These are phyloP conservation scores for Tortricodes alternella DNA, from an alignment of 2,888 invertebrate genomes.

Conservation along the genomic window DNA sequence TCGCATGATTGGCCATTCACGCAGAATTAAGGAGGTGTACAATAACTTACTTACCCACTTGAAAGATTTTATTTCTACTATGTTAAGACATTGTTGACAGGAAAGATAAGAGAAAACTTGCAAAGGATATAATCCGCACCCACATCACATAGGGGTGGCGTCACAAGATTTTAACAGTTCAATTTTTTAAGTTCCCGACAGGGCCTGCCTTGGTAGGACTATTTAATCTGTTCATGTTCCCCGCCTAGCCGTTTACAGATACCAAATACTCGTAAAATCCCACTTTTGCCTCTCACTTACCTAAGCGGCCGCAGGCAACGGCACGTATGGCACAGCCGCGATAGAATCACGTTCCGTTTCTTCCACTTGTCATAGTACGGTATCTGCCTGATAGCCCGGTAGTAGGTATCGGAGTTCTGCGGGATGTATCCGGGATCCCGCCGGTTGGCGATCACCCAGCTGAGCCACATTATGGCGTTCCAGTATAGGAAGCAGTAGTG, in stretches of 20 bases:
- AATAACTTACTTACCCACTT: too few species aligned
- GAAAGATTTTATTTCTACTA: too few species aligned
- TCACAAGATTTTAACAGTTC: too few species aligned
- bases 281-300: background rate
- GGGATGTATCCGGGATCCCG: slow-evolving; percentile 95
- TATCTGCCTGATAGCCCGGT: slow-evolving; percentile 94
- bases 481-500: slow-evolving; percentile 96
- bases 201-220: too few species aligned
- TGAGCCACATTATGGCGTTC: slow-evolving; percentile 96
- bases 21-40: background rate
- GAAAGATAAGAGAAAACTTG: too few species aligned
- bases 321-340: slow-evolving; percentile 95
- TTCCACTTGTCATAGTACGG: slow-evolving; percentile 97
- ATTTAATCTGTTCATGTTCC: too few species aligned
- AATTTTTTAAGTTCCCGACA: too few species aligned
- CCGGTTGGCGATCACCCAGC: slow-evolving; percentile 94
- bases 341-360: slow-evolving; percentile 90
- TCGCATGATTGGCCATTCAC: background rate
- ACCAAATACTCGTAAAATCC: too few species aligned
- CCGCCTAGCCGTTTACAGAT: too few species aligned
- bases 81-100: too few species aligned
- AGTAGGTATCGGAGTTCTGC: slow-evolving; percentile 94
- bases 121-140: too few species aligned
- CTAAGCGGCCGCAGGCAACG: slow-evolving; percentile 90
- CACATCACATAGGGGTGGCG: too few species aligned